Base-by-base conservation (phyloP, 2,113 vertebrate genomes). In the Oxyura jamaicensis region DNA sequence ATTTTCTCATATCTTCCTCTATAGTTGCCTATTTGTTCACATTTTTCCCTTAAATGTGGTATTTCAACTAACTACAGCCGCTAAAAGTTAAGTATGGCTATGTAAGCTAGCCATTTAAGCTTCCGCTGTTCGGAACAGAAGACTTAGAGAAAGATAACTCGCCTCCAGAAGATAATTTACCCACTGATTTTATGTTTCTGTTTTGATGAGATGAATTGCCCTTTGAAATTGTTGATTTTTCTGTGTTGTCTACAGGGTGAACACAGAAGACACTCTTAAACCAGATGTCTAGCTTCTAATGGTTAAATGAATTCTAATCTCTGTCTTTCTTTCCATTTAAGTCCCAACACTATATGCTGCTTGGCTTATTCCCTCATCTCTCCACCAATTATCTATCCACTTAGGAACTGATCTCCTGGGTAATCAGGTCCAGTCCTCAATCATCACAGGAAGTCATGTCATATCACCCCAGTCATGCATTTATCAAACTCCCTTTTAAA, bases 401-500 rank as follows among this genome's bases (percentile, higher is more conserved):
- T 92, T 81, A 81, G 73, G 52, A 90, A 67, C 50, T 35, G 56
- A 48, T 92, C 73, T 88, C 76, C 68, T 39, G 50, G 50, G 39
- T 76, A 92, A 91, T 79, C 74, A 53, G 13, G 86, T 82, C 84
- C 93, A 68, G 52, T 25, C 33, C 56, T 91, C 91, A 74, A 7
- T 78, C 88, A 78, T 59, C 42, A 12, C 68, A 81, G 76, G 88
- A 95, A 95, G 42, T 78, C 83, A 39, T 67, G 77, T 81, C 65
- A 21, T 35, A 78, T 60, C 69, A 88, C 11, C 29, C 56, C 13
- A 59, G 68, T 17, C 22, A 50, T 18, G 33, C n/a, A 91, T 92
- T 84, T 90, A 78, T 88, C 88, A 88, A 95, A 83, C n/a, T 26
- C 52, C 6, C 5, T 73, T 63, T 86, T 90, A 84, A 91, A 96